A percentile compares a stretch with the other conserved stretches of the same genome.
These are phyloP conservation scores for Nasua narica DNA, from an alignment of 2,797 vertebrate species.

Conservation along the genomic window DNA sequence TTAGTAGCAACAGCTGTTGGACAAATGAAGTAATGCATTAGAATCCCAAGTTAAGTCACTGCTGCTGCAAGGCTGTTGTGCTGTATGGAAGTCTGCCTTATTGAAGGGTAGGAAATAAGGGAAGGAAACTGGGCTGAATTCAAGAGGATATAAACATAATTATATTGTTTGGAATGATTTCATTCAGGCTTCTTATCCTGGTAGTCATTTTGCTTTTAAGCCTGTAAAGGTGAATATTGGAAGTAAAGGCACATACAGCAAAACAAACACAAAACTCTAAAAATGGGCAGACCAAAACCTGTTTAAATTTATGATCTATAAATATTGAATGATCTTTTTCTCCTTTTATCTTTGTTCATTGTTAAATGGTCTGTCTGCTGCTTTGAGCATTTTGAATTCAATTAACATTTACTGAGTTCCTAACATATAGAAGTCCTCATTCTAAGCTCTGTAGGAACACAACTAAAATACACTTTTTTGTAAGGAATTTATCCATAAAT, in stretches of 20 bases:
- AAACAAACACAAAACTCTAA: neutral
- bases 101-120: neutral
- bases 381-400: neutral
- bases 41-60: neutral
- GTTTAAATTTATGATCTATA: neutral
- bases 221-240: neutral
- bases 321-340: neutral
- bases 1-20: neutral
- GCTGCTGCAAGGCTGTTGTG: neutral
- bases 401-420: neutral
- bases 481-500: neutral
- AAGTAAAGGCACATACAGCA: neutral
- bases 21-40: neutral
- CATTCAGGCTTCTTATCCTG: neutral
- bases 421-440: neutral
- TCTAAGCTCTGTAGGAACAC: neutral
- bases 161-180: neutral
- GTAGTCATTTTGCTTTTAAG: constrained; percentile 20
- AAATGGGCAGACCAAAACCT: neutral
- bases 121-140: neutral
- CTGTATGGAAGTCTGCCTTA: neutral
- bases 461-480: neutral
- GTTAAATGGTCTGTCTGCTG: neutral
- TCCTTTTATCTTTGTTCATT: neutral
- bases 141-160: neutral